Evolutionary conservation across 2,113 vertebrate genomes (phyloP).

Genomic region (Psettodes erumei): DNA sequence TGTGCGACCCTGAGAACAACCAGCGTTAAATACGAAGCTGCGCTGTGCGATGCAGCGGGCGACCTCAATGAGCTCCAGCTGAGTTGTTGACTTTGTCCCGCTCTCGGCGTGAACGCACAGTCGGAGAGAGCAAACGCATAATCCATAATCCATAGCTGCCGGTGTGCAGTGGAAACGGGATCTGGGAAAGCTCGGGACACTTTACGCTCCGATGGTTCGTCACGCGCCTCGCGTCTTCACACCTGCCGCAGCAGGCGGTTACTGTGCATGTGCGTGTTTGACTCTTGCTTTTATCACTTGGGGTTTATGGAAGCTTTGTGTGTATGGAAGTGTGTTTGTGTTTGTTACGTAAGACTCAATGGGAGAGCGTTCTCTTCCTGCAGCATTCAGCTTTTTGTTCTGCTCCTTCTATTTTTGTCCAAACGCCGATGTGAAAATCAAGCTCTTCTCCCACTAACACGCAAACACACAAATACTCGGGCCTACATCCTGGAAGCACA

Average conservation of each 20-base stretch:
- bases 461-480: background rate
- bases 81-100: constrained; percentile 42
- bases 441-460: constrained; percentile 13
- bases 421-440: constrained; percentile 8
- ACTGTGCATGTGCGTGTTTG: background rate
- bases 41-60: background rate
- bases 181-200: constrained; percentile 25
- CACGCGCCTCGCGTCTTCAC: background rate
- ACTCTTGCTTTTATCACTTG: no score
- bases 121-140: constrained; percentile 37
- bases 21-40: background rate
- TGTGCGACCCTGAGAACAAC: background rate
- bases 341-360: background rate
- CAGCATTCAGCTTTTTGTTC: background rate
- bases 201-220: constrained; percentile 9
- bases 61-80: constrained; percentile 20
- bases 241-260: constrained; percentile 20
- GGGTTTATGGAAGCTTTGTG: no score
- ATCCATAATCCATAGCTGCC: constrained; percentile 69
- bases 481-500: constrained; percentile 53
- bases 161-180: constrained; percentile 32
- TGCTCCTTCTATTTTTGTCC: constrained; percentile 22
- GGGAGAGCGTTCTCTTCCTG: background rate
- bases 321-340: background rate
- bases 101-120: constrained; percentile 10